A percentile compares a stretch with the other conserved stretches of the same genome.
Evolutionary conservation across 2,888 invertebrate genomes (phyloP).

Genomic region (Patella ulyssiponensis): DNA sequence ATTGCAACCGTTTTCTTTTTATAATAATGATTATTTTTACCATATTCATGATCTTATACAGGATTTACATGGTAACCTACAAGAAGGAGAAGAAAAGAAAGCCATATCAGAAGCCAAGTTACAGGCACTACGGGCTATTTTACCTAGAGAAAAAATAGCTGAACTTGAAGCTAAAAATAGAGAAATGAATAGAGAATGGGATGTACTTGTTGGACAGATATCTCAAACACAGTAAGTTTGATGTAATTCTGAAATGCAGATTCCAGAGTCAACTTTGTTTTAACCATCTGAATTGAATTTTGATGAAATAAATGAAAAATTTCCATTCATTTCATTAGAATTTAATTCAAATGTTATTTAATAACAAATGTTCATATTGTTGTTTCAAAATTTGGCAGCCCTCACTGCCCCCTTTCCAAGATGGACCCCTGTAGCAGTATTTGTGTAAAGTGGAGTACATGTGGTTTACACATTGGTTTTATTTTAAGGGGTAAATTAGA

Average conservation of each 20-base stretch:
- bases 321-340: too few relatives aligned
- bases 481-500: slow-evolving; percentile 59
- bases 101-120: slow-evolving; percentile 82
- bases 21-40: too few relatives aligned
- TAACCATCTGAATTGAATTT: too few relatives aligned
- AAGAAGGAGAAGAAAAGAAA: slow-evolving; percentile 79
- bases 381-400: too few relatives aligned
- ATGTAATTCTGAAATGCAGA: background rate
- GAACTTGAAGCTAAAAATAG: slow-evolving; percentile 60
- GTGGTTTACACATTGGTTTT: background rate
- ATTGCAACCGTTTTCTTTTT: too few relatives aligned
- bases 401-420: too few relatives aligned
- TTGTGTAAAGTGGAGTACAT: too few relatives aligned
- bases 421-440: too few relatives aligned
- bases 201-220: slow-evolving; percentile 80
- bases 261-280: too few relatives aligned
- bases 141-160: slow-evolving; percentile 55
- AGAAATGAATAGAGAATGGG: slow-evolving; percentile 79
- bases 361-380: too few relatives aligned
- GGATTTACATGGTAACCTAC: slow-evolving; percentile 76
- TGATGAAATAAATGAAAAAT: too few relatives aligned
- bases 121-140: slow-evolving; percentile 74
- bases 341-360: too few relatives aligned
- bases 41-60: slow-evolving; percentile 20
- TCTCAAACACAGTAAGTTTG: slow-evolving; percentile 75